These are phyloP conservation scores for Cantharis flavilabris DNA, from an alignment of 2,888 invertebrate species.

Conservation along the genomic window DNA sequence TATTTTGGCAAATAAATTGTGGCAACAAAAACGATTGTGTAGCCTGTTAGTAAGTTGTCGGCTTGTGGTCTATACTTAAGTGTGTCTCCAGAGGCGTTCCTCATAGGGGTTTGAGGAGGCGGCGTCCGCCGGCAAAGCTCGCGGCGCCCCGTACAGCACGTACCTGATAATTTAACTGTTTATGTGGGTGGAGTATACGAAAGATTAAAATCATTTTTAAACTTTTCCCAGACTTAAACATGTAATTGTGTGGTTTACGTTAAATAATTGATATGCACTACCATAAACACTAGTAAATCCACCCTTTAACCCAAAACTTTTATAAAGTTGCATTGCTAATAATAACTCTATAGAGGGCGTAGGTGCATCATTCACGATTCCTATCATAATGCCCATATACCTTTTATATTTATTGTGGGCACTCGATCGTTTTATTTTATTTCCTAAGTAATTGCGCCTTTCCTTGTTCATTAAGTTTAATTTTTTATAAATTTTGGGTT, in stretches of 20 bases:
- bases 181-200: conserved; percentile 51
- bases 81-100: conserved; percentile 53
- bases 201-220: conserved; percentile 45
- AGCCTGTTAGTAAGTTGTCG: conserved; percentile 25
- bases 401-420: background rate
- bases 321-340: background rate
- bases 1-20: background rate
- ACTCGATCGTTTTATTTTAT: background rate
- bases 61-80: conserved; percentile 52
- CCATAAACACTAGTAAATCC: conserved; percentile 1
- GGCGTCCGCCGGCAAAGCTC: conserved; percentile 49
- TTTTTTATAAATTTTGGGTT: background rate
- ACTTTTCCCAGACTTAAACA: conserved; percentile 44
- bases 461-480: background rate
- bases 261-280: conserved; percentile 21
- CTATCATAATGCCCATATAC: background rate
- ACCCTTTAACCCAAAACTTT: background rate
- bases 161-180: conserved; percentile 52
- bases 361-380: background rate
- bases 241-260: conserved; percentile 23
- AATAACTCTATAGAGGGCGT: background rate
- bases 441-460: background rate
- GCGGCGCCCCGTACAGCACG: conserved; percentile 48
- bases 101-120: conserved; percentile 50
- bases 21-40: background rate